Base-by-base conservation (phyloP, 2,113 vertebrate species). In the Lamprotornis superbus region DNA sequence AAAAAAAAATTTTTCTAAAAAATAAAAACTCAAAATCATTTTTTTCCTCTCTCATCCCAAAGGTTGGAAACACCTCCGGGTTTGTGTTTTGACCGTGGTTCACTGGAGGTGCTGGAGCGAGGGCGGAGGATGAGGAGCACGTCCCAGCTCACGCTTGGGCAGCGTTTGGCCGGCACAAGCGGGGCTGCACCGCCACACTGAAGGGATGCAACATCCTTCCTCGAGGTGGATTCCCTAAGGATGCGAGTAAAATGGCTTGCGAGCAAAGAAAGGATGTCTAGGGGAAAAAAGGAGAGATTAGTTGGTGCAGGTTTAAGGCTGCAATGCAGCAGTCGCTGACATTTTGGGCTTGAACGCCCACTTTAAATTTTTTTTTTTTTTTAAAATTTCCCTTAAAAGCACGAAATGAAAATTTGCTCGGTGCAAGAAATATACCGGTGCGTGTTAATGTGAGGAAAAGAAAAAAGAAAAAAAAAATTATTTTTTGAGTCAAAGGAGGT, bases 321-420 rank as follows among this genome's bases (percentile, higher is more conserved):
- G 93, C 92, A 92, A 83, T 86, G 94, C 94, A 95, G 96, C 85
- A 97, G 94, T 69, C 35, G 20, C 78, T 93, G 96, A 93, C 90
- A 94, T 88, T 96, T 78, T 88, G 92, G 95, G 95, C 73, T 94
- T 16, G 24, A 95, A 97, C 60, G 12, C 85, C 90, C 92, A 53
- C 68, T 95, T 92, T 39, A 46, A 28, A 12, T 10, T 25, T 56
- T 67, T 33, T 69, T 42, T 68, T 39, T 27, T 33, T 23, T 57
- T 63, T 80, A 25, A 75, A 50, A 75, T 81, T 87, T 83, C 44
- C 56, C 52, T 88, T 77, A 63, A 83, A 93, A 95, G 77, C 53
- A 49, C 2, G 0, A 65, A 74, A 89, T 35, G 52, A 87, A 94
- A 88, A 94, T 74, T 91, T 25, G 42, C 93, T 94, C 6, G 2